Evolutionary conservation across 1,140 invertebrate genomes (phyloP), one percentile per base, ranked within the genome.

Genomic region (Dreissena rostriformis): DNA sequence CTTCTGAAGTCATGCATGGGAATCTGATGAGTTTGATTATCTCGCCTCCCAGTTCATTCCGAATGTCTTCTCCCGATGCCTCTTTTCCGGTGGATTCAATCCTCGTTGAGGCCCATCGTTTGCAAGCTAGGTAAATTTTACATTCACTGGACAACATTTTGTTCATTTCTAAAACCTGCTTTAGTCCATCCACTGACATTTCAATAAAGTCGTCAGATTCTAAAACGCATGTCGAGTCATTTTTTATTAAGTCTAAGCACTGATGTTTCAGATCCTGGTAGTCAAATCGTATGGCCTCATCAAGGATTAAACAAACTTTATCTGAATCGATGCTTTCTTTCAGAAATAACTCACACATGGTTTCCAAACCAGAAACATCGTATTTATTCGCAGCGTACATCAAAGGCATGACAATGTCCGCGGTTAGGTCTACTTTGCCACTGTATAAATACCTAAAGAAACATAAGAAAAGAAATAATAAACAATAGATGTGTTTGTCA

Each of bases 381-480:
- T 97, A 97, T 88, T 97, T 97, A 88, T 97, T 97, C 11, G 96
- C 96, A 7, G 96, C 96, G 89, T 97, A 97, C 39, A 97, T 91
- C 10, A 96, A 96, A 0, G 96, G 96, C 96, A 97, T 2, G n/a
- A n/a, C n/a, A n/a, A n/a, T n/a, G n/a, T n/a, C n/a, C n/a, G 96
- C 96, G 51, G 96, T 96, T 87, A 97, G 57, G 14, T 17, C 19
- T 11, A 82, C 68, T 24, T 83, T 80, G 28, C 86, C 82, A 49
- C 67, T 73, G 63, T 87, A 88, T 11, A 86, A 74, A 51, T 82
- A 88, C 76, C 86, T 88, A 57, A 39, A 39, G 8, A 39, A 5
- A 39, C 2, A 39, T 39, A 39, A 39, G 8, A 39, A 39, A 39
- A n/a, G n/a, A n/a, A n/a, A n/a, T n/a, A n/a, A n/a, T n/a, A n/a